Conservation (phyloP, 2,888 invertebrate genomes). For the Trachelus iudaicus region DNA sequence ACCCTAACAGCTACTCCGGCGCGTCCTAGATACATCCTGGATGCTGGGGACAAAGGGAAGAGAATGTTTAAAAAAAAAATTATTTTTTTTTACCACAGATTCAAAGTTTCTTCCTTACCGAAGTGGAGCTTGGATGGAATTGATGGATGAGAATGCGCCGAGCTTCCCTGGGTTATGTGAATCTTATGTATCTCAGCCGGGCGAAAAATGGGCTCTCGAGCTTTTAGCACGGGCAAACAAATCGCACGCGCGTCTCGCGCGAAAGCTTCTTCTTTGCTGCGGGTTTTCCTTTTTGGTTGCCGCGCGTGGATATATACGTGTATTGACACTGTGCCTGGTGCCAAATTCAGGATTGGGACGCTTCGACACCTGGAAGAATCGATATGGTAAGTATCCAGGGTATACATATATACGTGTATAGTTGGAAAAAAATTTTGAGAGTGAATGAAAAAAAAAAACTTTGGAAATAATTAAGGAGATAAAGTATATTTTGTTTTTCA, state of each 20-base stretch:
- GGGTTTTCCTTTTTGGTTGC: too few species aligned
- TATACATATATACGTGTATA: too few species aligned
- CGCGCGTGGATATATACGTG: too few species aligned
- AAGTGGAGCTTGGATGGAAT: not conserved
- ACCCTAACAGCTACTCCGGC: not conserved
- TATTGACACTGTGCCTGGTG: too few species aligned
- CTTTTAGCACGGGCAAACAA: conserved; percentile 47
- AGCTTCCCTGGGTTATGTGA: not conserved
- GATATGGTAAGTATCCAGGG: too few species aligned
- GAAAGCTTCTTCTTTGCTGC: not conserved
- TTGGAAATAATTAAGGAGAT: too few species aligned
- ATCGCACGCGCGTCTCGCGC: conserved; percentile 27
- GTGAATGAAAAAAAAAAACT: too few species aligned
- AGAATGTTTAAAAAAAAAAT: not conserved
- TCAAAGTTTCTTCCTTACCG: conserved; percentile 16
- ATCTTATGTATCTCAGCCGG: not conserved
- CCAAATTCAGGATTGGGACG: too few species aligned
- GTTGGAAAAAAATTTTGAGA: too few species aligned
- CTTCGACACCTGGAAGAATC: too few species aligned
- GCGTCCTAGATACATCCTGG: not conserved
- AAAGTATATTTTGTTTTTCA: not conserved
- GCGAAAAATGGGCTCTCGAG: conserved; percentile 30
- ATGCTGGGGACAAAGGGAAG: not conserved
- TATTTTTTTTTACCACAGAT: not conserved
- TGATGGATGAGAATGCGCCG: conserved; percentile 3